Evolutionary conservation across 2,113 vertebrate genomes (phyloP).

Genomic region (Eudyptes chrysolophus): DNA sequence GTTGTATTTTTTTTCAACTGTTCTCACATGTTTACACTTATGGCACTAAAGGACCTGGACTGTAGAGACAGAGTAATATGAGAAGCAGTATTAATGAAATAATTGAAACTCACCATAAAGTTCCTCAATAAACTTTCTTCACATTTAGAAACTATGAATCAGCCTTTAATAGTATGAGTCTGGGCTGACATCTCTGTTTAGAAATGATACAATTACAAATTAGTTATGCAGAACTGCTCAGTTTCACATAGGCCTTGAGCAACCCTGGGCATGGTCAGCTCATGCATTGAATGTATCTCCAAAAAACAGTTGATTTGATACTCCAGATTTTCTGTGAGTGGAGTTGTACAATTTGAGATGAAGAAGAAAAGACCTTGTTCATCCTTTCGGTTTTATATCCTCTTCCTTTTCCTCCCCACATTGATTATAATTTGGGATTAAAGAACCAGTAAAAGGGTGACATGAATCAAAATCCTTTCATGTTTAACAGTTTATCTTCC

Average conservation of each 20-base stretch:
- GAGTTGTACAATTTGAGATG: background rate
- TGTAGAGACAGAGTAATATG: background rate
- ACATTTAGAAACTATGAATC: background rate
- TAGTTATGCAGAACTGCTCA: background rate
- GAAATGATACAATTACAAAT: background rate
- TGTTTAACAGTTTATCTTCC: background rate
- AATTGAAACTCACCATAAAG: background rate
- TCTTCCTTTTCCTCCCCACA: background rate
- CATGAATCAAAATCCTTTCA: background rate
- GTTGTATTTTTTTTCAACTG: background rate
- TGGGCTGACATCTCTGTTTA: background rate
- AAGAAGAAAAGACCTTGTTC: background rate
- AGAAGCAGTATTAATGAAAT: background rate
- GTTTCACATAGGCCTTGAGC: background rate
- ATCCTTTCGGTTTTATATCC: background rate
- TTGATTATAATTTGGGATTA: background rate
- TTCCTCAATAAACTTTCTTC: background rate
- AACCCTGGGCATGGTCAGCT: background rate
- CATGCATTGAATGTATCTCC: background rate
- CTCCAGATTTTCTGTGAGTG: background rate
- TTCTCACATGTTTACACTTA: background rate
- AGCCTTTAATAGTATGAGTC: background rate
- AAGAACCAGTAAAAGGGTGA: background rate
- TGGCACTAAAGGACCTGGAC: background rate
- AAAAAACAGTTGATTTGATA: background rate